phyloP scores from a whole-genome alignment of 2,113 vertebrate species.

The Opisthocomus hoazin region DNA sequence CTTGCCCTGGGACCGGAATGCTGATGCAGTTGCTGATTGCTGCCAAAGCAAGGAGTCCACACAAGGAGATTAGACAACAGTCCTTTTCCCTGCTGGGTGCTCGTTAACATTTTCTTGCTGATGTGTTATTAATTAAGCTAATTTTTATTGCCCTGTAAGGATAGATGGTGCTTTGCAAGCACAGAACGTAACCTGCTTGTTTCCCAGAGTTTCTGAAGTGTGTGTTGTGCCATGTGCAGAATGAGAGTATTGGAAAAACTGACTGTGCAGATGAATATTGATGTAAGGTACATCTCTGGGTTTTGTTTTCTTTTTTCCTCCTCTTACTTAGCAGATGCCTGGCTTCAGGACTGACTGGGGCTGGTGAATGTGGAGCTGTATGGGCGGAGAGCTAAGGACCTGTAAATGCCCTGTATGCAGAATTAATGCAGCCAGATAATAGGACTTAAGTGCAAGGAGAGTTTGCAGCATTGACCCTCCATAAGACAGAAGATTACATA shows the following conservation, averaged over 20 bases:
- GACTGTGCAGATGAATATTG: neutral
- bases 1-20: neutral
- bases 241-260: neutral
- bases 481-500: neutral
- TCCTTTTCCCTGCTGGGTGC: neutral
- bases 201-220: neutral
- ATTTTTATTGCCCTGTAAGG: constrained; percentile 33
- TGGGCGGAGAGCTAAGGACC: neutral
- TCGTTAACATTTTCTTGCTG: constrained; percentile 40
- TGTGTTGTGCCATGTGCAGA: neutral
- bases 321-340: neutral
- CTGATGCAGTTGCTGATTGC: neutral
- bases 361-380: neutral
- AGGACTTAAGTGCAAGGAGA: neutral
- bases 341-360: neutral
- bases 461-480: neutral
- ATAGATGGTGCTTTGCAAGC: neutral
- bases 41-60: constrained; percentile 16
- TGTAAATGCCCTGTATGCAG: neutral
- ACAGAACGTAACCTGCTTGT: neutral
- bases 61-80: neutral
- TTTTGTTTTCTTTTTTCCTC: neutral
- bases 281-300: neutral
- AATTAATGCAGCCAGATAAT: neutral
- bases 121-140: constrained; percentile 43